Evolutionary conservation across 2,113 vertebrate species (phyloP).

Genomic region (Otus sunia): DNA sequence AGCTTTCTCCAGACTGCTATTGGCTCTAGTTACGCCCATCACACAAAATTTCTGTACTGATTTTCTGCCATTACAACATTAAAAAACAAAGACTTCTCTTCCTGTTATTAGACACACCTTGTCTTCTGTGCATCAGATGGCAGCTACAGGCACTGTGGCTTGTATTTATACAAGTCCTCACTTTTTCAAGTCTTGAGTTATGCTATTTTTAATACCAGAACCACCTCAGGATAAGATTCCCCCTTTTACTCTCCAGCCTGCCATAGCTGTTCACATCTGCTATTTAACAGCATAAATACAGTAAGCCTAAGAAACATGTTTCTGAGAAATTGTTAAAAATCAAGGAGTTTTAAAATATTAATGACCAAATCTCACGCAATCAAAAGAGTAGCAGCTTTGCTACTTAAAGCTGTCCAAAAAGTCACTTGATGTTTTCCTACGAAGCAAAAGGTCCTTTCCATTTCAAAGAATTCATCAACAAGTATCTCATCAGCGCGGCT

Average conservation of each 20-base stretch:
- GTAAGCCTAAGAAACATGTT: neutral
- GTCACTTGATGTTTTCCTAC: neutral
- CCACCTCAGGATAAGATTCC: neutral
- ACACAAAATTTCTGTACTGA: neutral
- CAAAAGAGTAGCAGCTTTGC: no score
- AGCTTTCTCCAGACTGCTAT: neutral
- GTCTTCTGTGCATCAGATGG: neutral
- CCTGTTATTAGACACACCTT: neutral
- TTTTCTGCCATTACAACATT: neutral
- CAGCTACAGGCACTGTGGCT: neutral
- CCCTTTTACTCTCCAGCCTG: neutral
- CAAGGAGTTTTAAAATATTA: neutral
- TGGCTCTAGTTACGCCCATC: neutral
- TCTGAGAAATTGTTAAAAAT: neutral
- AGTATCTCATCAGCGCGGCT: neutral
- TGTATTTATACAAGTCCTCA: accelerated
- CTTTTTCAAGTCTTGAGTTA: neutral
- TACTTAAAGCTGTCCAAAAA: neutral
- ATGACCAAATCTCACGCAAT: neutral
- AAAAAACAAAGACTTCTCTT: neutral
- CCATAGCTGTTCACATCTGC: neutral
- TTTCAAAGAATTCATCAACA: neutral
- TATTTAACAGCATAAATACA: neutral
- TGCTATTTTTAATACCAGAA: neutral
- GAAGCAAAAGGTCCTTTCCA: neutral